Base-by-base conservation (phyloP, 2,113 vertebrate species). In the Machaerirhynchus nigripectus region DNA sequence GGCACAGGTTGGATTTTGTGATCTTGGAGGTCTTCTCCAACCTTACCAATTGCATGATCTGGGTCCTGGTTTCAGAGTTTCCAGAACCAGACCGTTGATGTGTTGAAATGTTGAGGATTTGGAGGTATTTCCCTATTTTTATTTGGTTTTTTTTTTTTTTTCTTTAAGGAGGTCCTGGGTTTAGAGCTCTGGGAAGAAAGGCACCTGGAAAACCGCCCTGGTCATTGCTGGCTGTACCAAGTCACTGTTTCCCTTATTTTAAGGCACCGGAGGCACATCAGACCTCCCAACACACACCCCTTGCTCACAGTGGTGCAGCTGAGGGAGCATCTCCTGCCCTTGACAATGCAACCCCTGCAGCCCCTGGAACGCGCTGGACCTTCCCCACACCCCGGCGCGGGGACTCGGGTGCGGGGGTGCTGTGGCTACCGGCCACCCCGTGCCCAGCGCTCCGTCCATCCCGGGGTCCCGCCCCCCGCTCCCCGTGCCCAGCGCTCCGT, bases 211-310 rank as follows among this genome's bases (percentile, higher is more conserved):
- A 33, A 13, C 0, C 1, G 21, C 22, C 37, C 61, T 4, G 50
- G 3, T 5, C 5, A 10, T 6, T 3, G 27, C 20, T 1, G 46
- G 5, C 60, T 70, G 20, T 10, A 14, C 39, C 3, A 11, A 21
- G 10, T 9, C 27, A n/a, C 56, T 1, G 3, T 3, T 46, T 13
- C 21, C 50, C 57, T 15, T 19, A 15, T 40, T 61, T 68, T 24
- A 15, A 17, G 16, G 35, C 57, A 63, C 30, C 52, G 49, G 22
- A 15, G 40, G 21, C 33, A 15, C 60, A 46, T 4, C 47, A 6
- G 44, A 50, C 2, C 28, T 24, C 59, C 19, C 23, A 39, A 2
- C 22, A 53, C 21, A 15, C 31, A 3, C 1, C 8, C 22, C 65
- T 35, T 26, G 30, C 57, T 42, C 57, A 2, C 22, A 16, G 53